Conservation (phyloP, 2,888 invertebrate species). For the Drosophila falleni region DNA sequence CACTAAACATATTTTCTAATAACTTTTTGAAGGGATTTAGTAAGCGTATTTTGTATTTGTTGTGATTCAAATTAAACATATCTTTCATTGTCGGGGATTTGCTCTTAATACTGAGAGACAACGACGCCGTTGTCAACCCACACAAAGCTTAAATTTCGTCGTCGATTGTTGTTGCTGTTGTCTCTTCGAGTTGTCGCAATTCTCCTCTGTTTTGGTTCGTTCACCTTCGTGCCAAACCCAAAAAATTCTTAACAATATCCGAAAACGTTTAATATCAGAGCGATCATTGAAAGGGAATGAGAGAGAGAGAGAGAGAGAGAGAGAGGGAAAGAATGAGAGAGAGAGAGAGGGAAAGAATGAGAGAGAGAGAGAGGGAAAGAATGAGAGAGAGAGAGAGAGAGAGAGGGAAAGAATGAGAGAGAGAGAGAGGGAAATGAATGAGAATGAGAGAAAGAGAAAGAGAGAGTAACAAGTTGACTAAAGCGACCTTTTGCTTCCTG, state of each 20-base stretch:
- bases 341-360: background rate
- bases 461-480: slow-evolving; percentile 19
- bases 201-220: slow-evolving; percentile 59
- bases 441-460: no score
- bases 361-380: background rate
- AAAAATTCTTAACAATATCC: slow-evolving; percentile 11
- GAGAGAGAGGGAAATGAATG: no score
- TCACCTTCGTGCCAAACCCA: slow-evolving; percentile 63
- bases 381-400: background rate
- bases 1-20: background rate
- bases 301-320: background rate
- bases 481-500: slow-evolving; percentile 42
- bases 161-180: background rate
- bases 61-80: background rate
- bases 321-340: background rate
- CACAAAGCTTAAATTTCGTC: slow-evolving; percentile 54
- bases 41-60: background rate
- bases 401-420: background rate
- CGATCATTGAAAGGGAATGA: background rate
- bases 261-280: slow-evolving; percentile 24
- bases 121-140: slow-evolving; percentile 45
- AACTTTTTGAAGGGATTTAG: background rate
- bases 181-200: slow-evolving; percentile 9
- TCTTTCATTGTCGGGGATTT: slow-evolving; percentile 10
- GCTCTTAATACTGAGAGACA: slow-evolving; percentile 35